phyloP scores from a whole-genome alignment of 2,113 vertebrate genomes.

The Potamarius usumacintae region DNA sequence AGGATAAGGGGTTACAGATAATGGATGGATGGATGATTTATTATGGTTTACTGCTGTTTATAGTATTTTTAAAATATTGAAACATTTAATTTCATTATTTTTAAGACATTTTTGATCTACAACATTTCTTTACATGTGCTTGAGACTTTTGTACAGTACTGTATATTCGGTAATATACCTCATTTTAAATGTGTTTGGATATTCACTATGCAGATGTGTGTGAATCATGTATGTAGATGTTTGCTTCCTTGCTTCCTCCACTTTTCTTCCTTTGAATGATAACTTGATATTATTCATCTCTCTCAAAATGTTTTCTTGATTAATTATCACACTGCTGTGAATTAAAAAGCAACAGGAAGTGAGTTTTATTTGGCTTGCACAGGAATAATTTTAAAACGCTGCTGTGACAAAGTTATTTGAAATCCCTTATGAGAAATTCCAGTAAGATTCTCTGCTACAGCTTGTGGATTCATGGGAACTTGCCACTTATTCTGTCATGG shows the following conservation, averaged over 20 bases:
- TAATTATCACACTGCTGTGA: conserved; percentile 1
- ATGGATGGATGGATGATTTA: too few relatives aligned
- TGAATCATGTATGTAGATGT: not conserved
- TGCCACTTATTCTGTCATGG: not conserved
- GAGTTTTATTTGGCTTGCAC: not conserved
- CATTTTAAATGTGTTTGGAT: not conserved
- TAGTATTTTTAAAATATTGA: too few relatives aligned
- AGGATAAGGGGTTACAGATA: too few relatives aligned
- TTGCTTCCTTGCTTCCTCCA: not conserved
- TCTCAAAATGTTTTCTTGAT: not conserved
- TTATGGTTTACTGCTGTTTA: too few relatives aligned
- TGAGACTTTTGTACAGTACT: too few relatives aligned
- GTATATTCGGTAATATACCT: not conserved
- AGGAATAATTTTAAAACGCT: not conserved
- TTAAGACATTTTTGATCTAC: too few relatives aligned
- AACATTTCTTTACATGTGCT: too few relatives aligned
- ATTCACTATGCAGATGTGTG: not conserved
- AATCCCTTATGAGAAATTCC: not conserved
- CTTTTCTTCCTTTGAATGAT: not conserved
- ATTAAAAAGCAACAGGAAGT: not conserved
- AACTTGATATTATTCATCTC: not conserved
- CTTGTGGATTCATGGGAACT: not conserved
- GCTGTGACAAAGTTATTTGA: not conserved
- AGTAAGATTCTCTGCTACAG: not conserved
- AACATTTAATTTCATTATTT: too few relatives aligned